Base-by-base conservation (phyloP, 2,888 invertebrate genomes). In the Cheilosia vulpina region DNA sequence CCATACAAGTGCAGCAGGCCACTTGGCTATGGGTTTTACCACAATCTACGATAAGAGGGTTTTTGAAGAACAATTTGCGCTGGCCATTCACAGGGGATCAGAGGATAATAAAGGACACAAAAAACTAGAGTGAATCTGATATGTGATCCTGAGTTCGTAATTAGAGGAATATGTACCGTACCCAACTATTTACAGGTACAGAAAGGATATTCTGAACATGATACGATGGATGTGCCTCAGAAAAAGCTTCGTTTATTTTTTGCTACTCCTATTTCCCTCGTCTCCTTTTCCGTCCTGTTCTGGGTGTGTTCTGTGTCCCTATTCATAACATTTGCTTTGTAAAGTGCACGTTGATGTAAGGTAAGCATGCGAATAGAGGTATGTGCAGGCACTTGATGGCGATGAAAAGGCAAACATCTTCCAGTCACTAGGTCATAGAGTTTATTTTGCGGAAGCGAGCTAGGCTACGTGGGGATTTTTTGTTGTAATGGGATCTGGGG, bases 391-490 rank as follows among this genome's bases (percentile, higher is more conserved):
- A 45, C 24, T 60, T 41, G 17, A 24, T 24, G 65, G 13, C 50
- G 47, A 58, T 69, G 52, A 60, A 76, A 62, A n/a, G 43, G 47
- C 50, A 69, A 75, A 63, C 45, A 55, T 76, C 63, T 80, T 79
- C 65, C 75, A 79, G 84, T 75, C 75, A 84, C 79, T 84, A 76
- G 84, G 84, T 80, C 80, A 84, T 62, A 84, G 58, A 72, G 52
- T 83, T 78, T 65, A 24, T 50, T 53, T 63, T 79, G 58, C 24
- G 60, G 31, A 55, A 55, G 21, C 21, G 53, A 73, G 17, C 19
- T 13, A 7, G 41, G n/a, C n/a, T n/a, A n/a, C n/a, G n/a, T n/a
- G 17, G 27, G 52, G 52, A 60, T 43, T 60, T 45, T 34, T 21
- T 31, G 15, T 13, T 31, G 3, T 15, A 11, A 4, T 7, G 52